Conservation (phyloP, 1,140 invertebrate genomes). For the Brachystomella parvula region DNA sequence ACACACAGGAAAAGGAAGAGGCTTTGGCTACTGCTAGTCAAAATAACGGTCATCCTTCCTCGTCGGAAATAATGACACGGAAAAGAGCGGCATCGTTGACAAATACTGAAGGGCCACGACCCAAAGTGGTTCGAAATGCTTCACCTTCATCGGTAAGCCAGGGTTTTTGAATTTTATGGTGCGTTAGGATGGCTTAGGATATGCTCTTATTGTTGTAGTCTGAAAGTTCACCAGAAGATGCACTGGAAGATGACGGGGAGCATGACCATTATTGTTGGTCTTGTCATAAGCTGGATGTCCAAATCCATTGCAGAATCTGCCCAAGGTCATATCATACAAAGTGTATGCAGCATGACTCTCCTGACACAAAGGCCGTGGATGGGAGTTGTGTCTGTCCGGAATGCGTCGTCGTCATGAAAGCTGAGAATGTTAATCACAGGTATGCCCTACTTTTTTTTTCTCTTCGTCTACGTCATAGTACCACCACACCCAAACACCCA, state of each 20-base stretch:
- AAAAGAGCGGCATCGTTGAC: constrained; percentile 32
- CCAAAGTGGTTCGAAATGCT: constrained; percentile 29
- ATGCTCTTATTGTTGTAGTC: neutral
- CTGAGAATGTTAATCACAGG: constrained; percentile 54
- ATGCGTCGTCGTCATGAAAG: constrained; percentile 67
- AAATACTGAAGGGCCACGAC: constrained; percentile 26
- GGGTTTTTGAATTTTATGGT: neutral
- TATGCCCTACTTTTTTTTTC: neutral
- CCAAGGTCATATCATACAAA: constrained; percentile 74
- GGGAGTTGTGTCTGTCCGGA: constrained; percentile 76
- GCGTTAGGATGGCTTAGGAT: neutral
- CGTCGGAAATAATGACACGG: constrained; percentile 16
- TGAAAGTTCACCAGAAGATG: neutral
- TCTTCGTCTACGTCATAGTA: neutral
- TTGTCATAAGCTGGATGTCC: constrained; percentile 63
- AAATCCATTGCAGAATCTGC: constrained; percentile 66
- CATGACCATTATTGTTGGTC: constrained; percentile 79
- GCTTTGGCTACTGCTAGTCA: neutral
- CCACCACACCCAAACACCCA: constrained; percentile 1
- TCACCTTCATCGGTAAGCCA: constrained; percentile 18
- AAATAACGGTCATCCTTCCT: neutral
- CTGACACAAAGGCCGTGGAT: constrained; percentile 44
- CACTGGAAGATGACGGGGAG: neutral
- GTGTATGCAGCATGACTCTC: constrained; percentile 50
- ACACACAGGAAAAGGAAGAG: constrained; percentile 19